Base-by-base conservation (phyloP, 37 sponge, comb jelly and placozoan species). In the Haliclona indistincta region DNA sequence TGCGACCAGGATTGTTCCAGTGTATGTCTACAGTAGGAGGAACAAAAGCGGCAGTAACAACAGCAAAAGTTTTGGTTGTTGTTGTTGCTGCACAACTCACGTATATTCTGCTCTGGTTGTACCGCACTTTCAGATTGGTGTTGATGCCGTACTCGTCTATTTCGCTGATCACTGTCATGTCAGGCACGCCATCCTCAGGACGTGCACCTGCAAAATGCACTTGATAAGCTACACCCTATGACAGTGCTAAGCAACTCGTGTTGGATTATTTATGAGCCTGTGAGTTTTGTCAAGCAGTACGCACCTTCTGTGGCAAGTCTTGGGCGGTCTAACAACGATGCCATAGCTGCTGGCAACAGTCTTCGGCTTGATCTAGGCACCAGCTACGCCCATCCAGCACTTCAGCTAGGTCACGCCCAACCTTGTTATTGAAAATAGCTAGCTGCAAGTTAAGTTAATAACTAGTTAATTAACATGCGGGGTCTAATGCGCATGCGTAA, bases 151-250 rank as follows among this genome's bases (percentile, higher is more conserved):
- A 77, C 40, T 89, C 92, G 55, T 95, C 96, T 23, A 95, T 91
- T 15, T 95, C 96, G 44, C 92, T 91, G 79, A 95, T 88, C 35
- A 91, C 83, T 3, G 96, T 95, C 96, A 95, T 95, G 77, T 95
- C 96, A 4, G 93, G 96, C 0, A 95, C 96, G 13, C 96, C 96
- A 76, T 95, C 96, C 36, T 68, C 45, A 15, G 96, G 96, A 53
- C 53, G 74, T n/a, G 96, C 96, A 44, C 96, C 93, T 89, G 70
- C 70, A 79, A 13, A 55, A 52, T 34, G 33, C 32, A 41, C 0
- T 43, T 33, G 49, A 68, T 39, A 28, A 68, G 69, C 63, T 22
- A 8, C 30, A 61, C 63, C 63, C 63, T 26, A 22, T 47, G 51
- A 47, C 10, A 47, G 10, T 47, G 13, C 15, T 17, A 47, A n/a